Conservation (phyloP, 2,113 vertebrate genomes). For the Thamnaconus septentrionalis region DNA sequence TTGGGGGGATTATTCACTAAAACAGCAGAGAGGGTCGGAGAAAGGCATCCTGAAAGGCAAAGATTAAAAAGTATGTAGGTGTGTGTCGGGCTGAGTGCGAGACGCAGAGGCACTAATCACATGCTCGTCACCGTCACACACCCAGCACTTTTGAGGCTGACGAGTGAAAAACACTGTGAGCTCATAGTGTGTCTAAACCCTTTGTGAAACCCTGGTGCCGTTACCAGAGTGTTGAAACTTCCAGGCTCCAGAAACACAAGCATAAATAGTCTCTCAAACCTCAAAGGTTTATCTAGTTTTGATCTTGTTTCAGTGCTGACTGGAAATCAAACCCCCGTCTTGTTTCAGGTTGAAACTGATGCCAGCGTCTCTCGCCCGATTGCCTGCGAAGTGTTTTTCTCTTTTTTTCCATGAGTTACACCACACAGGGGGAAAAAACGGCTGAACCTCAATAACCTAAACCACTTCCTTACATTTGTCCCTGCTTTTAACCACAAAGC, state of each 20-base stretch:
- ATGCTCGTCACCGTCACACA: constrained; percentile 51
- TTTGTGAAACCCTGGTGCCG: constrained; percentile 3
- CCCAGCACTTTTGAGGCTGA: constrained; percentile 51
- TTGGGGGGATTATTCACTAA: constrained; percentile 42
- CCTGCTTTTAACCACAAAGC: constrained; percentile 58
- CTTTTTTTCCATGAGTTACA: constrained; percentile 50
- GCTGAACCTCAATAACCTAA: constrained; percentile 65
- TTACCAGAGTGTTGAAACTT: constrained; percentile 25
- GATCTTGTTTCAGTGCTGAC: constrained; percentile 54
- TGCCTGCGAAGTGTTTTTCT: constrained; percentile 31
- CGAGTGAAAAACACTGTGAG: constrained; percentile 49
- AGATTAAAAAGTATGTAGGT: constrained; percentile 12
- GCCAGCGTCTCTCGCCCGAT: constrained; percentile 40
- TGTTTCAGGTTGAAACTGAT: constrained; percentile 56
- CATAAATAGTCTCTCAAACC: constrained; percentile 41
- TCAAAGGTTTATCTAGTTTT: constrained; percentile 55
- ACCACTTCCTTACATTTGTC: constrained; percentile 76
- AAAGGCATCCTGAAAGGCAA: constrained; percentile 25
- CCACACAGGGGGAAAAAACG: constrained; percentile 61
- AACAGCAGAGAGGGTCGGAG: constrained; percentile 46
- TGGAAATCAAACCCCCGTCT: constrained; percentile 61
- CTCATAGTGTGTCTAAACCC: constrained; percentile 39
- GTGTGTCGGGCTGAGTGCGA: constrained; percentile 28
- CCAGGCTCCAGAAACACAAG: constrained; percentile 9
- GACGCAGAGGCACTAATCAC: constrained; percentile 62